phyloP scores from a whole-genome alignment of 2,797 vertebrate genomes.

The Sebastes aleutianus region DNA sequence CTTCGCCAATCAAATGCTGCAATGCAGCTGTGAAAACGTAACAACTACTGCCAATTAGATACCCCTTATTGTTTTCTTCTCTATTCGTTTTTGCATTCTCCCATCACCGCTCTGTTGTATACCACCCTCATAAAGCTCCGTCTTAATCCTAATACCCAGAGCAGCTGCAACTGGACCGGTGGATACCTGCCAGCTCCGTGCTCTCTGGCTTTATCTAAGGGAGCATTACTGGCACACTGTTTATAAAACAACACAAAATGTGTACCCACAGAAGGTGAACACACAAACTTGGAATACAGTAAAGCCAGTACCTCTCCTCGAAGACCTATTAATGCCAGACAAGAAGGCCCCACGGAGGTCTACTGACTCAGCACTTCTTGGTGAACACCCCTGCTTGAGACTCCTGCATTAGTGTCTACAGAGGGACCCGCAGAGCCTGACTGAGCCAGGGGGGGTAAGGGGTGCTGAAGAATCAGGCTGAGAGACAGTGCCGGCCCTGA shows the following conservation, averaged over 20 bases:
- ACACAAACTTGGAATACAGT: conserved; percentile 56
- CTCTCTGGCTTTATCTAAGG: conserved; percentile 60
- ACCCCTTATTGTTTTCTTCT: conserved; percentile 3
- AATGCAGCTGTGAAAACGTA: conserved; percentile 6
- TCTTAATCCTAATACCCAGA: conserved; percentile 41
- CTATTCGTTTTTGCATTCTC: conserved; percentile 2
- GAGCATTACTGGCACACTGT: conserved; percentile 51
- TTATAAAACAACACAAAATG: conserved; percentile 70
- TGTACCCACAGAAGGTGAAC: conserved; percentile 53
- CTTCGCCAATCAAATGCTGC: conserved; percentile 13
- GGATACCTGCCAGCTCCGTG: conserved; percentile 52
- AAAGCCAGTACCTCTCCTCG: conserved; percentile 62
- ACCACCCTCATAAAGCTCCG: conserved; percentile 39
- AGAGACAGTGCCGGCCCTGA: too few relatives aligned
- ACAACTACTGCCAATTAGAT: conserved; percentile 22
- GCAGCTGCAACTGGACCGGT: conserved; percentile 49
- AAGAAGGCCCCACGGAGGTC: conserved; percentile 65
- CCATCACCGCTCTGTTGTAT: not conserved
- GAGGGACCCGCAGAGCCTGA: not conserved
- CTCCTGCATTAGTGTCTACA: conserved; percentile 18
- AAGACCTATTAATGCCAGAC: conserved; percentile 74
- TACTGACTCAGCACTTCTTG: conserved; percentile 68
- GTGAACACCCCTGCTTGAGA: conserved; percentile 6
- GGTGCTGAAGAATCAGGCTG: not conserved
- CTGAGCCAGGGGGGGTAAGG: not conserved